Evolutionary conservation across 2,797 vertebrate genomes (phyloP).

Genomic region (Antrozous pallidus): DNA sequence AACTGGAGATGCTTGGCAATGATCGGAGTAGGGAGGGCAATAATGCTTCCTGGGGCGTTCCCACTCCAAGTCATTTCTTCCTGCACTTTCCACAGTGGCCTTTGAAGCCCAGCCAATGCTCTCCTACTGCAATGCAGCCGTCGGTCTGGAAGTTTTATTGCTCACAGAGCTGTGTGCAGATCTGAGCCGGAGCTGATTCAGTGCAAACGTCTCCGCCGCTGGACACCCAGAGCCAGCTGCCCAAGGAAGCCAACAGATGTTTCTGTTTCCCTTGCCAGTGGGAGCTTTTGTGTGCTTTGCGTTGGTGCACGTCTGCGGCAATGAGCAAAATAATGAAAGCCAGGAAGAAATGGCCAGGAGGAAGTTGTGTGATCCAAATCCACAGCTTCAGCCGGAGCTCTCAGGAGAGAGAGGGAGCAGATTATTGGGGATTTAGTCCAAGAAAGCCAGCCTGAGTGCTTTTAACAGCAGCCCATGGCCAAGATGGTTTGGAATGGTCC

Average conservation of each 20-base stretch:
- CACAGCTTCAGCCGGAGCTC: background rate
- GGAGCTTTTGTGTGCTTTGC: constrained; percentile 49
- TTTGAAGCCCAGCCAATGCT: constrained; percentile 61
- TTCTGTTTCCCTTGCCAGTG: constrained; percentile 55
- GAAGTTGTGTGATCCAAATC: background rate
- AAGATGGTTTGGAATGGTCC: background rate
- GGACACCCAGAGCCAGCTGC: constrained; percentile 63
- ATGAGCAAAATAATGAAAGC: constrained; percentile 43
- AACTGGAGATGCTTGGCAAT: background rate
- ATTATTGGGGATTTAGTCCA: background rate
- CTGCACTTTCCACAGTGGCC: background rate
- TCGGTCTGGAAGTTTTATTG: constrained; percentile 24
- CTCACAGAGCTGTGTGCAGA: constrained; percentile 46
- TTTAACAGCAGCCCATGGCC: background rate
- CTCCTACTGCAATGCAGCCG: background rate
- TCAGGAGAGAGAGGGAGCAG: background rate
- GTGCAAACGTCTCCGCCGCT: background rate
- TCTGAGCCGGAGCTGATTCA: constrained; percentile 14
- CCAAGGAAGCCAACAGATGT: constrained; percentile 64
- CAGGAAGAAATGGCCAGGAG: background rate
- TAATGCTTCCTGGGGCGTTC: background rate
- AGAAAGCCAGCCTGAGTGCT: background rate
- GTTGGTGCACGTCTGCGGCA: constrained; percentile 36
- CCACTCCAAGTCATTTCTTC: background rate
- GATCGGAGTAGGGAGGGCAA: background rate